Evolutionary conservation across 2,113 vertebrate genomes (phyloP), one percentile per base, ranked within the genome.

Genomic region (Triplophysa dalaica): DNA sequence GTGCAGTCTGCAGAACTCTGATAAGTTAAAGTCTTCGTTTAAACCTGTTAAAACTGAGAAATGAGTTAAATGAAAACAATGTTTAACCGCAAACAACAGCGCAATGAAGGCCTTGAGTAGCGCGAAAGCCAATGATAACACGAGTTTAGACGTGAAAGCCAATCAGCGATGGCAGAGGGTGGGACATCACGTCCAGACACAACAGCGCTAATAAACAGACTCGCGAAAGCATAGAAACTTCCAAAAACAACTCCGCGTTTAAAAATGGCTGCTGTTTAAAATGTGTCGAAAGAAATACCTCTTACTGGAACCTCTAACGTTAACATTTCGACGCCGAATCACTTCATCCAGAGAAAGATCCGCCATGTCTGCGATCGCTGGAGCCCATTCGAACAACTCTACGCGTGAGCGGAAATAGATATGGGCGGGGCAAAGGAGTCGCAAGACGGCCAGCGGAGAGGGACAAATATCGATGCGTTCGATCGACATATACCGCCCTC

Each of bases 301-400:
- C 83, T 91, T 91, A 19, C 56, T 43, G 21, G 91, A 41, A 85
- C 90, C 84, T 88, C 95, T 88, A 65, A 83, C 48, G 79, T 92
- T 91, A 82, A 95, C 92, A 10, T 94, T 94, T 83, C 97, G 95
- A 45, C 93, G 96, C 87, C 96, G 94, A 86, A 99, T 99, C 48
- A 98, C 91, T 92, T 98, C 97, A 87, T 99, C 97, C 85, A 99
- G 87, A 33, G 96, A 98, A 48, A 97, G 87, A 87, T 98, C 97
- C 92, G 96, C 97, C 97, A 99, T 99, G n/a, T 33, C 74, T 54
- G 26, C 45, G 70, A 90, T 95, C 95, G 86, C 88, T 83, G 26
- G 11, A 62, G 73, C 76, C 52, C 24, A 16, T 33, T 9, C 6
- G 68, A 6, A 76, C 43, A 75, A 24, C 0, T 22, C 43, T 83